A percentile compares a stretch with the other conserved stretches of the same genome.
These are phyloP conservation scores for Dendrolimus pini DNA, from an alignment of 2,888 invertebrate genomes.

Conservation along the genomic window DNA sequence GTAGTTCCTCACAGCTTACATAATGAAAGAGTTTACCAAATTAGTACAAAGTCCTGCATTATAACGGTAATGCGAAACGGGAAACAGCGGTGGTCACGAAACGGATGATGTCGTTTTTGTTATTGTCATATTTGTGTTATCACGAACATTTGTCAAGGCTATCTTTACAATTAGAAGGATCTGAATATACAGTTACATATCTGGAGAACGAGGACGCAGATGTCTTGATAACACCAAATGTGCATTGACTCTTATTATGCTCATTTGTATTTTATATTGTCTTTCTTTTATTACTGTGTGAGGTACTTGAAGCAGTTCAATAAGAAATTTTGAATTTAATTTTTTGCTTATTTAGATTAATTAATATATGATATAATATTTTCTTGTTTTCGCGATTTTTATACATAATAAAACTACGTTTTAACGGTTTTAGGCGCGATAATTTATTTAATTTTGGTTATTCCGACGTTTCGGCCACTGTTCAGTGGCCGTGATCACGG, in stretches of 20 bases:
- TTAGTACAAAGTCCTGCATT: constrained; percentile 32
- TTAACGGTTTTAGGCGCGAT: no score
- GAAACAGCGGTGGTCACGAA: constrained; percentile 45
- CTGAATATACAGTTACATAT: constrained; percentile 19
- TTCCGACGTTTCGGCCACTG: no score
- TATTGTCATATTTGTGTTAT: constrained; percentile 38
- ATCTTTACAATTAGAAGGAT: constrained; percentile 12
- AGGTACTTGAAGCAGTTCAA: no score
- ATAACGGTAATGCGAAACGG: constrained; percentile 46
- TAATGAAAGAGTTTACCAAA: neutral
- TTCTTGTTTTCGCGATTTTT: no score
- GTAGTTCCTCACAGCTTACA: neutral
- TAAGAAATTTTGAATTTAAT: no score
- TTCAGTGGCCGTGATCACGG: no score
- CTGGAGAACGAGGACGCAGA: constrained; percentile 32
- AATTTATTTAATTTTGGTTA: no score
- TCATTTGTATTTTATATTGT: no score
- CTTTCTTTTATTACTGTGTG: no score
- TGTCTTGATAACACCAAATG: constrained; percentile 13
- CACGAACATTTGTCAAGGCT: constrained; percentile 32
- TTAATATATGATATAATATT: no score
- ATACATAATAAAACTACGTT: no score
- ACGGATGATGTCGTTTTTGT: constrained; percentile 48
- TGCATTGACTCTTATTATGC: neutral
- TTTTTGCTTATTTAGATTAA: no score